phyloP scores from a whole-genome alignment of 2,797 vertebrate species.

The Labroides dimidiatus region DNA sequence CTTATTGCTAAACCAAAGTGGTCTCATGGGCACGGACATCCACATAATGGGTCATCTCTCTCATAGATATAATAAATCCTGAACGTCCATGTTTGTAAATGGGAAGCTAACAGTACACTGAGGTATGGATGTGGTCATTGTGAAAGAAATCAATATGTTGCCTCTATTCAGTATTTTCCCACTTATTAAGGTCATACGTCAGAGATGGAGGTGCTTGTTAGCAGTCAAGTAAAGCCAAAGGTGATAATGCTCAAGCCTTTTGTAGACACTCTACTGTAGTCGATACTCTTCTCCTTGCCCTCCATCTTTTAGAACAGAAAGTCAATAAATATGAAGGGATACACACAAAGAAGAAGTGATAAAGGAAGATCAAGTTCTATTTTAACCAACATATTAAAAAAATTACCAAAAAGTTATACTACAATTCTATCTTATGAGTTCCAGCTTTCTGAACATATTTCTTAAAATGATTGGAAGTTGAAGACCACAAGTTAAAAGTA shows the following conservation, averaged over 20 bases:
- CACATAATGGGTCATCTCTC: too few relatives aligned
- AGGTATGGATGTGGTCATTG: slow-evolving; percentile 14
- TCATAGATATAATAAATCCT: too few relatives aligned
- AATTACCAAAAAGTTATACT: background rate
- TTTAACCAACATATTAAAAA: background rate
- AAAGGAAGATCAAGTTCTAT: background rate
- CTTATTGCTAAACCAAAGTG: too few relatives aligned
- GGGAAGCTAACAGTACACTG: slow-evolving; percentile 20
- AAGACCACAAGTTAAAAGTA: too few relatives aligned
- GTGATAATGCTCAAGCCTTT: slow-evolving; percentile 21
- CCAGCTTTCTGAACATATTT: too few relatives aligned
- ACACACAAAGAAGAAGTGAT: background rate
- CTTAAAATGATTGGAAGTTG: too few relatives aligned
- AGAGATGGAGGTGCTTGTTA: slow-evolving; percentile 44
- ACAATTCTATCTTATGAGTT: too few relatives aligned
- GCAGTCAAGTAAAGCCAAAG: slow-evolving; percentile 28
- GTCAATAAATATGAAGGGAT: background rate
- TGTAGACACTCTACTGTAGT: background rate
- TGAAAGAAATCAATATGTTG: slow-evolving; percentile 26
- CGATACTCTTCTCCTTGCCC: background rate
- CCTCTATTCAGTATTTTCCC: slow-evolving; percentile 13
- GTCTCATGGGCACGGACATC: too few relatives aligned
- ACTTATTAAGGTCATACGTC: slow-evolving; percentile 37
- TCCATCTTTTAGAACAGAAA: background rate
- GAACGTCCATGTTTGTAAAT: background rate